Evolutionary conservation across 2,888 invertebrate species (phyloP).

Genomic region (Megalurothrips usitatus): DNA sequence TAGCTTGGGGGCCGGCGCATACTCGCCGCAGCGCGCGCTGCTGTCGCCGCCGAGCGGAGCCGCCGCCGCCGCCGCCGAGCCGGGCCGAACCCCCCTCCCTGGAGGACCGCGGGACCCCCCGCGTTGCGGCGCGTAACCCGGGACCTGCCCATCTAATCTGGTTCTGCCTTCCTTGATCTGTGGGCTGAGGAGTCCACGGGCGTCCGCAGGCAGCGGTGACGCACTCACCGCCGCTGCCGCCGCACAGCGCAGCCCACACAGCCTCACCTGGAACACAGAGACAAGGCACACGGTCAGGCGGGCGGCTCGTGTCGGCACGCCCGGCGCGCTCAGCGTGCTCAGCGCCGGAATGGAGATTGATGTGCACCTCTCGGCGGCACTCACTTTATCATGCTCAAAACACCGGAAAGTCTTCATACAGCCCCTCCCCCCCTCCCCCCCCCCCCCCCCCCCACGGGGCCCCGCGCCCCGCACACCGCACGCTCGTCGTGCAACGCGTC

Average conservation of each 20-base stretch:
- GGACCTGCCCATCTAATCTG: no score
- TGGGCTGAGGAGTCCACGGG: no score
- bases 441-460: neutral
- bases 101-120: no score
- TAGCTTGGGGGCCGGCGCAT: no score
- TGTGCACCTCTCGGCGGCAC: neutral
- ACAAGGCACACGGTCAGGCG: neutral
- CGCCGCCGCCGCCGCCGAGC: no score
- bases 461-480: neutral
- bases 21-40: no score
- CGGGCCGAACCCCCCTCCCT: no score
- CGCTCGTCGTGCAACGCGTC: neutral
- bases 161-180: no score
- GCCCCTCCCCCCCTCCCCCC: neutral
- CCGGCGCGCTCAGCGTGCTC: neutral
- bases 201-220: no score
- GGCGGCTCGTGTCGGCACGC: neutral
- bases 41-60: no score
- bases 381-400: conserved; percentile 5
- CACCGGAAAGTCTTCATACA: conserved; percentile 5
- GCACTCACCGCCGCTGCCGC: no score
- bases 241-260: neutral
- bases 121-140: no score
- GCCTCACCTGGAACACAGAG: neutral
- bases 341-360: neutral